phyloP scores from a whole-genome alignment of 2,888 invertebrate genomes.

The Linyphia triangularis region DNA sequence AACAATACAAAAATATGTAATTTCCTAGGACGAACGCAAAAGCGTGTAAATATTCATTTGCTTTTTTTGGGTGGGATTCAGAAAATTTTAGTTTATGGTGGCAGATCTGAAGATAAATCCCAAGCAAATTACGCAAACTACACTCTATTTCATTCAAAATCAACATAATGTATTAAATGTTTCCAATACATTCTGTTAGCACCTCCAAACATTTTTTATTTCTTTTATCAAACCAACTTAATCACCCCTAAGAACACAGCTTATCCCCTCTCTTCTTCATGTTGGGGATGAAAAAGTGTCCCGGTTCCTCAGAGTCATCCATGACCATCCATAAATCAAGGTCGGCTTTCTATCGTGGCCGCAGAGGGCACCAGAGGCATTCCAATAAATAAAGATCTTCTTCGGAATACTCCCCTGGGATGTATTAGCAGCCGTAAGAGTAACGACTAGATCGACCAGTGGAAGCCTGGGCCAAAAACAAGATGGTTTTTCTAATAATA shows the following conservation, averaged over 20 bases:
- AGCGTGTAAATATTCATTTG: too few relatives aligned
- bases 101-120: too few relatives aligned
- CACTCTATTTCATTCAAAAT: too few relatives aligned
- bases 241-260: neutral
- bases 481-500: neutral
- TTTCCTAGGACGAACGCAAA: too few relatives aligned
- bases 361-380: constrained; percentile 22
- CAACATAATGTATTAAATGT: too few relatives aligned
- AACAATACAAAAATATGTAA: too few relatives aligned
- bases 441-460: neutral
- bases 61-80: too few relatives aligned
- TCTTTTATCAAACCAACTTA: neutral
- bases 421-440: constrained; percentile 20
- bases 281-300: constrained; percentile 18
- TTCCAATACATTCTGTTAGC: too few relatives aligned
- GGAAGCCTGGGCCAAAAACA: neutral
- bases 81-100: too few relatives aligned
- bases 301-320: neutral
- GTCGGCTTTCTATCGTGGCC: neutral
- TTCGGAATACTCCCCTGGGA: constrained; percentile 27
- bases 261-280: neutral
- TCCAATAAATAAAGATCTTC: constrained; percentile 62
- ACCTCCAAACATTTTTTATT: neutral
- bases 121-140: too few relatives aligned
- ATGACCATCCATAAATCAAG: constrained; percentile 18